phyloP scores from a whole-genome alignment of 2,888 invertebrate species.

The Aphodius sticticus region DNA sequence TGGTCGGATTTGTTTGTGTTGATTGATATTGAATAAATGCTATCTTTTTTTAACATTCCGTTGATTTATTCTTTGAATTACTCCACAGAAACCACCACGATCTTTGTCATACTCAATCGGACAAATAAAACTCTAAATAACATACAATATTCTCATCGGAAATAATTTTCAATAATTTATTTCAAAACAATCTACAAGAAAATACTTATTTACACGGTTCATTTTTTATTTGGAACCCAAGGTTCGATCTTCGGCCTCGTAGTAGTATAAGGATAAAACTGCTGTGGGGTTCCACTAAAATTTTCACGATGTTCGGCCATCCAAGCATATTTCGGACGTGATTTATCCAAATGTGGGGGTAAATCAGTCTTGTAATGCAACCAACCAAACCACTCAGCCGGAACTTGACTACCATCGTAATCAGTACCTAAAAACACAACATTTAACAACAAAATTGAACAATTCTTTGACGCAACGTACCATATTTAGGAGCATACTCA shows the following conservation, averaged over 20 bases:
- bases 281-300: slow-evolving; percentile 77
- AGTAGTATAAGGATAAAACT: slow-evolving; percentile 93
- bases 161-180: neutral
- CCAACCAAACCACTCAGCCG: slow-evolving; percentile 98
- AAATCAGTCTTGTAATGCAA: slow-evolving; percentile 91
- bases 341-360: slow-evolving; percentile 71
- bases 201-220: slow-evolving; percentile 7
- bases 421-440: slow-evolving; percentile 51
- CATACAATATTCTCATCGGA: neutral
- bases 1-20: neutral
- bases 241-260: slow-evolving; percentile 85
- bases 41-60: neutral
- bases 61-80: neutral
- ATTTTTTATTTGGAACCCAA: slow-evolving; percentile 70
- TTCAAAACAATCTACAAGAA: neutral
- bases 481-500: slow-evolving; percentile 79
- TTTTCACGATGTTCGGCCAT: slow-evolving; percentile 87
- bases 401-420: slow-evolving; percentile 85
- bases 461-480: slow-evolving; percentile 49
- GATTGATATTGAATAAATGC: neutral
- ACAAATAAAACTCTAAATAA: no score
- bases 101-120: no score
- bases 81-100: neutral
- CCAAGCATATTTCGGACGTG: slow-evolving; percentile 85
- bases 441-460: slow-evolving; percentile 6